Conservation (phyloP, 2,113 vertebrate species). For the Ahaetulla prasina region DNA sequence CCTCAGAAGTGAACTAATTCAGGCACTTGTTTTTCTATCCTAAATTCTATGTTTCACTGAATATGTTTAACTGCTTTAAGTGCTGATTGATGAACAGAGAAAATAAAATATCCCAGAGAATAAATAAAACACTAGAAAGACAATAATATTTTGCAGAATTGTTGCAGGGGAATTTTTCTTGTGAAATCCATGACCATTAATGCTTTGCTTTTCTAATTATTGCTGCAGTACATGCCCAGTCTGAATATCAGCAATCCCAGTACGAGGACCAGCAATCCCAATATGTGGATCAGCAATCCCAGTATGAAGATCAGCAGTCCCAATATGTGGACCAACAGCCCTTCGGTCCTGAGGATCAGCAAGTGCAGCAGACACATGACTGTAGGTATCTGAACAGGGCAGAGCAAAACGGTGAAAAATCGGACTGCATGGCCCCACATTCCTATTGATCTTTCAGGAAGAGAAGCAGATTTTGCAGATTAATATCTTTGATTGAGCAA, state of each 20-base stretch:
- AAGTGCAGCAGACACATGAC: conserved; percentile 14
- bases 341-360: background rate
- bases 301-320: conserved; percentile 1
- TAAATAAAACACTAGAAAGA: background rate
- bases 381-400: conserved; percentile 39
- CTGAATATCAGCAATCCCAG: background rate
- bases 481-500: background rate
- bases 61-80: background rate
- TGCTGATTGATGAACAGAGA: background rate
- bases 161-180: background rate
- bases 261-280: background rate
- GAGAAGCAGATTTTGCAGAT: background rate
- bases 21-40: background rate
- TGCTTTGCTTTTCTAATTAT: background rate
- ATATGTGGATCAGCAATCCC: background rate
- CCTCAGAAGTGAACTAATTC: no score
- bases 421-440: background rate
- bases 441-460: background rate
- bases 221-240: conserved; percentile 45
- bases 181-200: background rate
- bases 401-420: background rate
- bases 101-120: background rate
- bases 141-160: background rate
- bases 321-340: background rate
- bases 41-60: background rate